Base-by-base conservation (phyloP, 2,888 invertebrate species). In the Nemotelus nigrinus region DNA sequence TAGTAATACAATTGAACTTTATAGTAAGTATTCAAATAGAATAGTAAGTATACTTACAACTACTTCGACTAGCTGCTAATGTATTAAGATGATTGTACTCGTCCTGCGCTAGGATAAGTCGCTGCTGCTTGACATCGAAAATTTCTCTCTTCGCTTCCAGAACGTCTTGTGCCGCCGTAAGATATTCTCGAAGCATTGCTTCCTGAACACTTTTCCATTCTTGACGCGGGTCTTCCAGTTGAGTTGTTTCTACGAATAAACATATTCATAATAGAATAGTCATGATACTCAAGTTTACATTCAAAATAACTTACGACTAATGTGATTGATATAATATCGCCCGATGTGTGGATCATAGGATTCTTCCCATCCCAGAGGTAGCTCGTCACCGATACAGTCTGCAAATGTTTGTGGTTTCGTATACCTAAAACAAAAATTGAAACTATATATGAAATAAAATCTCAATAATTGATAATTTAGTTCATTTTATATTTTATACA, bases 351-450 rank as follows among this genome's bases (percentile, higher is more conserved):
- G 93, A 88, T 98, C 97, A 88, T 93, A 96, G 68, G 95, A 94
- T 90, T 97, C 96, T 88, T 98, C 98, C 98, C 98, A 98, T 81
- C 98, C 98, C 84, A 97, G 91, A 70, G 98, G 98, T 86, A 98
- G 88, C 88, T 98, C 98, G 91, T 98, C 97, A 85, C 97, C 98
- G 86, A 97, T 95, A 89, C 98, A 98, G 88, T 98, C 98, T 83
- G 98, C 97, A 89, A 98, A 98, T 79, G 96, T 93, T 88, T 96
- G 96, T 79, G 98, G 98, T 89, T 98, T 98, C 82, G 97, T 97
- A 87, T 93, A 96, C 90, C 98, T 98, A 91, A 72, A 93, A 76
- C 39, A 70, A 39, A n/a, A 70, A 53, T n/a, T 41, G 70, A 70
- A 53, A 25, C 50, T n/a, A 10, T 58, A n/a, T 58, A 25, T 25